Evolutionary conservation across 2,113 vertebrate genomes (phyloP).

Genomic region (Epinephelus moara): DNA sequence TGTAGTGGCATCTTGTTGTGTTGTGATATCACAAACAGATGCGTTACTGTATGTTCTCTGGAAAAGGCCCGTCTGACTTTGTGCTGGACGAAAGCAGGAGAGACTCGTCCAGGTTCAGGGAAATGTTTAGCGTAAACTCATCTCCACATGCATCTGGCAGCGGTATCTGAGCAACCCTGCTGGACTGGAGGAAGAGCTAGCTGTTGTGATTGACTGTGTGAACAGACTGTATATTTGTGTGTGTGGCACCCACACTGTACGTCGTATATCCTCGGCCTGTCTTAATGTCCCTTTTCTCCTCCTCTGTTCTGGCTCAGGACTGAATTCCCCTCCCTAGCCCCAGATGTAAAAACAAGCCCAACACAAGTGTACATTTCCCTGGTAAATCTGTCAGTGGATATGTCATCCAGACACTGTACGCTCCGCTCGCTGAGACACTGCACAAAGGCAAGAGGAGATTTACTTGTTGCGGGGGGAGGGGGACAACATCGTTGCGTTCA

Average conservation of each 20-base stretch:
- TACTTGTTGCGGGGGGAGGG: constrained; percentile 24
- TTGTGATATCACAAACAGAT: constrained; percentile 61
- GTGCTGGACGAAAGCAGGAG: constrained; percentile 34
- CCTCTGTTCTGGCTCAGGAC: constrained; percentile 33
- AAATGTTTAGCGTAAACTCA: constrained; percentile 48
- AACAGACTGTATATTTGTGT: constrained; percentile 17
- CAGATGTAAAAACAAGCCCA: constrained; percentile 70
- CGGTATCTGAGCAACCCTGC: constrained; percentile 30
- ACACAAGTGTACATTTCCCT: constrained; percentile 52
- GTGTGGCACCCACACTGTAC: neutral
- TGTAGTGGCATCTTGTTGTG: constrained; percentile 41
- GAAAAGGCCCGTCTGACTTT: constrained; percentile 25
- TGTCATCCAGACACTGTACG: constrained; percentile 53
- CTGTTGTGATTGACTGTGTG: constrained; percentile 49
- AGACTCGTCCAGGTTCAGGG: constrained; percentile 15
- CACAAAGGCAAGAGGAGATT: constrained; percentile 67
- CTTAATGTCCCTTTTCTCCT: constrained; percentile 22
- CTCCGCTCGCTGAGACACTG: constrained; percentile 42
- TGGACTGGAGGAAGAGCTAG: constrained; percentile 19
- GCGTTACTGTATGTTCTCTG: neutral
- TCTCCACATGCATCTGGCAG: constrained; percentile 19
- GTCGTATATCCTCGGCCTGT: constrained; percentile 33
- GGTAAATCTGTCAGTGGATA: constrained; percentile 75
- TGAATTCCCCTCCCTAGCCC: constrained; percentile 15
- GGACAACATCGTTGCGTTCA: constrained; percentile 57